Evolutionary conservation across 2,113 vertebrate genomes (phyloP).

Genomic region (Cebus imitator): DNA sequence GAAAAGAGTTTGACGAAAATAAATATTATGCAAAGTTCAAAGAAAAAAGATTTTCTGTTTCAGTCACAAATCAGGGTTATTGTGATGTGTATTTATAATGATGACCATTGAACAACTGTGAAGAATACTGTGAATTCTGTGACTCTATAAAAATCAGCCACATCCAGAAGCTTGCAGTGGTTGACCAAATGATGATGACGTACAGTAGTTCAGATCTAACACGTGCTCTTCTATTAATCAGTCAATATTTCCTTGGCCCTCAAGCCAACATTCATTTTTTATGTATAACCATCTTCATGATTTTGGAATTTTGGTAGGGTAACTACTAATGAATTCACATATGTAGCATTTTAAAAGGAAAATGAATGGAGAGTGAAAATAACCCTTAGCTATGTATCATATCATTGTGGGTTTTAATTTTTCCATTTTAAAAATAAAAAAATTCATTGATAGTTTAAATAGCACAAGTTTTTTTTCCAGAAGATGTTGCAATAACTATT

Average conservation of each 20-base stretch:
- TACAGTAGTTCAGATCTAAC: background rate
- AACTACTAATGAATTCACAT: background rate
- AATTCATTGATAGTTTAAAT: background rate
- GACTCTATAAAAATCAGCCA: background rate
- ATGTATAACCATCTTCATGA: background rate
- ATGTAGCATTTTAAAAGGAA: background rate
- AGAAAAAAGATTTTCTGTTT: background rate
- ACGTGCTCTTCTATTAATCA: background rate
- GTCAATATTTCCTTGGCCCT: background rate
- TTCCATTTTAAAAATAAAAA: background rate
- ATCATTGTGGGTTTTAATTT: background rate
- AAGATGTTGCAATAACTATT: background rate
- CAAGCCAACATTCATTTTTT: background rate
- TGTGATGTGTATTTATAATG: background rate
- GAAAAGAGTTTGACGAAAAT: background rate
- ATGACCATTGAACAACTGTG: background rate
- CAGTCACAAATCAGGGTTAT: background rate
- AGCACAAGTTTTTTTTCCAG: background rate
- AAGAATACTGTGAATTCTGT: background rate
- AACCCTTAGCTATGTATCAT: background rate
- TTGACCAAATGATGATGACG: background rate
- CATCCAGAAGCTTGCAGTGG: background rate
- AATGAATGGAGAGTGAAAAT: background rate
- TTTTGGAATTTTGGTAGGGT: background rate
- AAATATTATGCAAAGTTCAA: too few species aligned